Conservation (phyloP, 2,888 invertebrate genomes). For the Chloroclystis v-ata region DNA sequence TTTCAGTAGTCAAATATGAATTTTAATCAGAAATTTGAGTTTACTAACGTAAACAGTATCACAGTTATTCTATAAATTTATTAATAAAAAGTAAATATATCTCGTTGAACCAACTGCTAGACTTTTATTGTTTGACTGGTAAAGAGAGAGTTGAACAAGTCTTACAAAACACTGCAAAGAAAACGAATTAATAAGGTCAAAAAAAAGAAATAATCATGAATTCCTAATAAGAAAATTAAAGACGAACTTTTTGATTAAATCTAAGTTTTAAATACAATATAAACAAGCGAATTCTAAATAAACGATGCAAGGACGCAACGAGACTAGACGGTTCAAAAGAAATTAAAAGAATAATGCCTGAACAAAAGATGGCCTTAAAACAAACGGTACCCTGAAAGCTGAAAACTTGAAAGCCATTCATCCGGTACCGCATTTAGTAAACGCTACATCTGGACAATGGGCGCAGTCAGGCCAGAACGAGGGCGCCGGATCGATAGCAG, state of each 20-base stretch:
- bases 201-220: too few relatives aligned
- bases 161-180: neutral
- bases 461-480: slow-evolving; percentile 67
- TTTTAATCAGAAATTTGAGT: too few relatives aligned
- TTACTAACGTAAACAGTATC: too few relatives aligned
- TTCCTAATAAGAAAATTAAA: too few relatives aligned
- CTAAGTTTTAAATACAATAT: too few relatives aligned
- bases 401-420: slow-evolving; percentile 2
- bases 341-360: neutral
- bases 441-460: slow-evolving; percentile 48
- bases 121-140: neutral
- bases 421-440: slow-evolving; percentile 42
- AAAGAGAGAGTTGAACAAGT: neutral
- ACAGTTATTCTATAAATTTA: too few relatives aligned
- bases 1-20: too few relatives aligned
- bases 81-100: too few relatives aligned
- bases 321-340: too few relatives aligned
- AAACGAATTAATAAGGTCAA: neutral
- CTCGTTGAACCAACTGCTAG: neutral
- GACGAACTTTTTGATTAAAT: too few relatives aligned
- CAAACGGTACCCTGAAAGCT: neutral
- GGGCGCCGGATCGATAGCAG: slow-evolving; percentile 80
- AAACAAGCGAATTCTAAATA: too few relatives aligned
- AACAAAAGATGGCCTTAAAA: neutral
- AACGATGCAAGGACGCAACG: too few relatives aligned